Evolutionary conservation across 2,113 vertebrate species (phyloP).

Genomic region (Pomatorhinus ruficollis): DNA sequence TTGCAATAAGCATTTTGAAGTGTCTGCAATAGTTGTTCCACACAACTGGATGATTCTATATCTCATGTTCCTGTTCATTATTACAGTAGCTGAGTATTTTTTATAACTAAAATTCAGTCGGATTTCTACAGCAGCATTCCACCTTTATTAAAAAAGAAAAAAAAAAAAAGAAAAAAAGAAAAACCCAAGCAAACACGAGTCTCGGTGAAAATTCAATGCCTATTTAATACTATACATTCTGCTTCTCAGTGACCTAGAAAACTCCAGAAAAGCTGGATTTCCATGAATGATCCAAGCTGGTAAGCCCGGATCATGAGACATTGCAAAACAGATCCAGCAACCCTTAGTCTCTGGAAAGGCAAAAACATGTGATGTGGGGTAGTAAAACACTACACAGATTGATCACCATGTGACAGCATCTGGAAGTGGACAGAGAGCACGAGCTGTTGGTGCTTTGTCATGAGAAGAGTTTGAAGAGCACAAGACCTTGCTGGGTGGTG

Average conservation of each 20-base stretch:
- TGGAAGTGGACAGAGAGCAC: background rate
- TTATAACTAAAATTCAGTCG: background rate
- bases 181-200: accelerated
- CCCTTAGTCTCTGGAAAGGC: background rate
- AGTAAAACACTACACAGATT: background rate
- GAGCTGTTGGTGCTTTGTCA: background rate
- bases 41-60: background rate
- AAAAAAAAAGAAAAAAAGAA: background rate
- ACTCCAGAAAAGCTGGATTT: background rate
- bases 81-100: background rate
- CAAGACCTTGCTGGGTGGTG: accelerated
- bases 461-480: background rate
- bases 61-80: background rate
- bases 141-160: background rate
- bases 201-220: background rate
- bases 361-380: background rate
- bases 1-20: background rate
- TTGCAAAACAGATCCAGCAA: background rate
- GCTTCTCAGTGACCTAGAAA: background rate
- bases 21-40: background rate
- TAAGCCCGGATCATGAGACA: background rate
- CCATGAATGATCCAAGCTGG: background rate
- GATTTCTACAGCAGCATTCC: background rate
- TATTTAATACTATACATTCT: background rate
- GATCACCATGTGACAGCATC: background rate